phyloP scores from a whole-genome alignment of 2,797 vertebrate species.

The Sorex maritimensis region DNA sequence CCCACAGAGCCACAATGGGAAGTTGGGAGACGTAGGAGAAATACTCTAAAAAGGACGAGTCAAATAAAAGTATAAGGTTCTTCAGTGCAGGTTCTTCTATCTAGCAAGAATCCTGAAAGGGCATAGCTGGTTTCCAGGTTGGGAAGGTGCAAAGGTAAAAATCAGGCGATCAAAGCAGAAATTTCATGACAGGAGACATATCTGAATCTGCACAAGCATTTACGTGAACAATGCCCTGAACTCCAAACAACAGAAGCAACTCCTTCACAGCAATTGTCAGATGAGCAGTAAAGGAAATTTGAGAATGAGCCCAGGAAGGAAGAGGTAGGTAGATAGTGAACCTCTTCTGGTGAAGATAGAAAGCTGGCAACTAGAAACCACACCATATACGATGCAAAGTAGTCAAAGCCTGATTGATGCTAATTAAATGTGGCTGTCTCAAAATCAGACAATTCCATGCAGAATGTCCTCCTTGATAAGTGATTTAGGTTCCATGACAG shows the following conservation, averaged over 20 bases:
- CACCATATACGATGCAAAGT: neutral
- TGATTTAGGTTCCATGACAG: neutral
- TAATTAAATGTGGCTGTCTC: neutral
- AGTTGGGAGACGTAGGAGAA: neutral
- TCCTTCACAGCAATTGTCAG: conserved; percentile 18
- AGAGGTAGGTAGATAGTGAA: neutral
- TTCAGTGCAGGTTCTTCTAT: neutral
- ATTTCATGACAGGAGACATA: neutral
- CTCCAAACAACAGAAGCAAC: neutral
- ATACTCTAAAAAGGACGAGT: too few relatives aligned
- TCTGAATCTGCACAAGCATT: neutral
- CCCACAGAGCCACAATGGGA: neutral
- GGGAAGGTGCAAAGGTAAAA: neutral
- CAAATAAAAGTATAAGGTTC: too few relatives aligned
- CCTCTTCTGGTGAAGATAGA: neutral
- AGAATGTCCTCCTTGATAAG: conserved; percentile 14
- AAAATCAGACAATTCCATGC: neutral
- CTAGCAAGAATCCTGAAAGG: neutral
- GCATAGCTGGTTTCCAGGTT: neutral
- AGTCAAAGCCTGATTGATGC: neutral
- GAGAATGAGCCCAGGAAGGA: neutral
- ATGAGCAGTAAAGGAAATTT: neutral
- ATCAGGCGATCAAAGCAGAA: neutral
- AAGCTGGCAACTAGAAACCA: neutral
- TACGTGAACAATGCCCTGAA: neutral